Base-by-base conservation (phyloP, 2,888 invertebrate species). In the Hyalella azteca region DNA sequence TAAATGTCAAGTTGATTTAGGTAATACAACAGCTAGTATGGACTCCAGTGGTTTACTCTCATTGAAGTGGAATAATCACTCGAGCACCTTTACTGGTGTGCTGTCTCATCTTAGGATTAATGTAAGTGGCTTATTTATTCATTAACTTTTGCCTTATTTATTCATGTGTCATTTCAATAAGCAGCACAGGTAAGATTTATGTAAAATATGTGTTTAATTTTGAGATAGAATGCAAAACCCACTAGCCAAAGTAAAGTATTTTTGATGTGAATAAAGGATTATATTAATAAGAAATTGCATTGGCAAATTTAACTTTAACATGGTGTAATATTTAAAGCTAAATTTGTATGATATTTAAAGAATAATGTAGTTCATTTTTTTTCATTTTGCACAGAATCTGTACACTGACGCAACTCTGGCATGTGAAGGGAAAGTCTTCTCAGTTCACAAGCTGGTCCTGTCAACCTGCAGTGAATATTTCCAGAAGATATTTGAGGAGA, bases 381-480 rank as follows among this genome's bases (percentile, higher is more conserved):
- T 49, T 49, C n/a, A 49, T 66, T 2, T 15, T 9, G 32, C 36
- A 36, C 66, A 66, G 66, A 66, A 66, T 19, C 36, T 66, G 36
- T 66, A 66, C 29, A 29, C 66, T 1, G 66, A 66, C 36, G 66
- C 66, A 29, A n/a, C 66, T 19, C 11, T 66, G 9, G 66, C 66
- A 32, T 66, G 66, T 66, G 66, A 66, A 36, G 66, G 66, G 3
- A 66, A 39, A 19, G 36, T 66, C 66, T 66, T 66, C 36, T 32
- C 66, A 36, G 66, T 66, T 0, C 66, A 66, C 66, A 66, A 66
- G 66, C 66, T 66, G 13, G 66, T 66, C 36, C 26, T 66, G 36
- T 66, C 66, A 11, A 66, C 66, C 36, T 66, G 66, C 39, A 66
- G 66, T 66, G 66, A 66, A 66, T 66, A 66, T 66, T 66, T 66